Evolutionary conservation across 2,888 invertebrate species (phyloP).

Genomic region (Mythimna albipuncta): DNA sequence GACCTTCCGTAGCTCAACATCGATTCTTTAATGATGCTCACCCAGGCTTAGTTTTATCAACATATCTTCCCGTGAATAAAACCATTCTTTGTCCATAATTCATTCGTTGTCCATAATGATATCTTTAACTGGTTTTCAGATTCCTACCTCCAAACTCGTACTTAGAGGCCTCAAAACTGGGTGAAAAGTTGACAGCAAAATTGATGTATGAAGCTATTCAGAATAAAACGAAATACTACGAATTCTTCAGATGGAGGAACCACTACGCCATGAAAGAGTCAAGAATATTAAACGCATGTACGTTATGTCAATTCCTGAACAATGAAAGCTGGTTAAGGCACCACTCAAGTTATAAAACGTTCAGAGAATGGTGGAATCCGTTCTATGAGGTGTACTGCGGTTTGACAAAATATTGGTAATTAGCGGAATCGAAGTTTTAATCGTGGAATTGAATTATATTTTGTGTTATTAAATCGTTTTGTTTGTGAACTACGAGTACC

Average conservation of each 20-base stretch:
- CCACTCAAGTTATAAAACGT: constrained; percentile 60
- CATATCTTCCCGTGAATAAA: no score
- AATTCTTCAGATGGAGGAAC: constrained; percentile 80
- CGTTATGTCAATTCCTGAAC: constrained; percentile 75
- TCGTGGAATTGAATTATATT: neutral
- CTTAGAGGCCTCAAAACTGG: constrained; percentile 69
- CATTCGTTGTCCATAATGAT: neutral
- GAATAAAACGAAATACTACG: constrained; percentile 71
- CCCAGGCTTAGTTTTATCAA: no score
- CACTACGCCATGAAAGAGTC: constrained; percentile 73
- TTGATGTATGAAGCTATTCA: constrained; percentile 72
- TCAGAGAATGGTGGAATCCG: constrained; percentile 82
- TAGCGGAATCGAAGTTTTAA: neutral
- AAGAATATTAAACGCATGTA: constrained; percentile 72
- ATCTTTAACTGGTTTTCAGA: constrained; percentile 61
- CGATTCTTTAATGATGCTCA: no score
- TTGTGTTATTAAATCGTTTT: neutral
- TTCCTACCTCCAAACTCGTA: constrained; percentile 78
- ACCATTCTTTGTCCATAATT: neutral
- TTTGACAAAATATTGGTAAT: neutral
- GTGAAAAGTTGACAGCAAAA: constrained; percentile 69
- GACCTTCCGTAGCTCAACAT: no score
- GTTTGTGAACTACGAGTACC: neutral
- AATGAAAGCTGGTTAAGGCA: constrained; percentile 70
- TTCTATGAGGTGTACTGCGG: constrained; percentile 66